Conservation (phyloP, 92 coral and sea anemone genomes). For the Umimayanthus chanpuru region DNA sequence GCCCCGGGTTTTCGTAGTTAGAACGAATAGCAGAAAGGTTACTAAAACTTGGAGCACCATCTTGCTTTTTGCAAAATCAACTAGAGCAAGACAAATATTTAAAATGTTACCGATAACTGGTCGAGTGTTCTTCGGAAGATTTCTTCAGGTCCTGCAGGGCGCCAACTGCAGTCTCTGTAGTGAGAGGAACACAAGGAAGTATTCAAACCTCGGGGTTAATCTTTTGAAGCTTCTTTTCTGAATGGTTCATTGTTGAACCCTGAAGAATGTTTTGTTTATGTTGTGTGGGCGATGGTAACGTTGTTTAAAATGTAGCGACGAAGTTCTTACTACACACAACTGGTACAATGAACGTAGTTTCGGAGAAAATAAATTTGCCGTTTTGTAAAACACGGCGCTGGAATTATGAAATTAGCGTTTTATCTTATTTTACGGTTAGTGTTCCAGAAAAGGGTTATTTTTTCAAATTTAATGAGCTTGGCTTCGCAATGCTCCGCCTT, state of each 20-base stretch:
- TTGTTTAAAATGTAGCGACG: not conserved
- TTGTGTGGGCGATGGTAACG: not conserved
- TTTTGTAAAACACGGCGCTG: not conserved
- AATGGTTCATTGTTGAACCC: not conserved
- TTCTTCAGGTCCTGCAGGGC: constrained; percentile 83
- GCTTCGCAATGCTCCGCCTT: not conserved
- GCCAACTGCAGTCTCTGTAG: constrained; percentile 70
- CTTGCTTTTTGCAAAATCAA: not conserved
- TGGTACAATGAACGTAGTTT: not conserved
- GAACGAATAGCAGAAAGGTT: too few relatives aligned
- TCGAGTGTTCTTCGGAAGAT: constrained; percentile 42
- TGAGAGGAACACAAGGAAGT: not conserved
- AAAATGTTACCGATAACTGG: constrained; percentile 62
- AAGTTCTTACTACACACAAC: too few relatives aligned
- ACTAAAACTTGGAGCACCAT: too few relatives aligned
- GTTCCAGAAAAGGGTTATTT: too few relatives aligned
- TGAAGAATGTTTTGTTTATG: too few relatives aligned
- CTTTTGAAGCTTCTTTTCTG: not conserved
- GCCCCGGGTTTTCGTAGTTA: too few relatives aligned
- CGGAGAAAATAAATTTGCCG: not conserved
- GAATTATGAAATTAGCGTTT: not conserved
- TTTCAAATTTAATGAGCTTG: too few relatives aligned
- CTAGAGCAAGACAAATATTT: not conserved
- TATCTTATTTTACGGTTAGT: too few relatives aligned
- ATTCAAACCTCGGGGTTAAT: not conserved